Conservation (phyloP, 2,888 invertebrate species). For the Melanargia galathea region DNA sequence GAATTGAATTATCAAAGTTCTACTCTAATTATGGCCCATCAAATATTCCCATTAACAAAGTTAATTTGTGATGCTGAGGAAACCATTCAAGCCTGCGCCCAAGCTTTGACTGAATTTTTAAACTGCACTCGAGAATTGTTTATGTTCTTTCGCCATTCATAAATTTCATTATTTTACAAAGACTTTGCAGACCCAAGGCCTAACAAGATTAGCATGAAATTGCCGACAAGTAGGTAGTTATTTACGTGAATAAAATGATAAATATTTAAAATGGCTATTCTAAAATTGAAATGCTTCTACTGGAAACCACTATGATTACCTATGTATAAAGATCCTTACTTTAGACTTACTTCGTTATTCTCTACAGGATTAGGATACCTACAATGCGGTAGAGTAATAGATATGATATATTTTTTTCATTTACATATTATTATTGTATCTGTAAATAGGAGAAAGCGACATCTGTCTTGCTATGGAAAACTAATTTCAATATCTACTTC, state of each 20-base stretch:
- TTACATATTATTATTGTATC: too few species aligned
- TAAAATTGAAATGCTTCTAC: constrained; percentile 24
- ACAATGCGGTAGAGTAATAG: too few species aligned
- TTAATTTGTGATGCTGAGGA: constrained; percentile 16
- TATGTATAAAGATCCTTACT: not conserved
- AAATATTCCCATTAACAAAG: constrained; percentile 29
- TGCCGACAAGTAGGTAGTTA: constrained; percentile 22
- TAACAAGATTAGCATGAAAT: constrained; percentile 35
- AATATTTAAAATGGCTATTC: constrained; percentile 32
- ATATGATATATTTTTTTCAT: too few species aligned
- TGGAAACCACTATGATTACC: constrained; percentile 6
- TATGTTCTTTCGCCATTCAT: constrained; percentile 32
- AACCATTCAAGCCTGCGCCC: constrained; percentile 22
- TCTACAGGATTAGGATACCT: not conserved
- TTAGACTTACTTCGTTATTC: not conserved
- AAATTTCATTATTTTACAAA: constrained; percentile 36
- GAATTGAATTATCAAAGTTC: not conserved
- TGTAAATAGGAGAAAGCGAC: too few species aligned
- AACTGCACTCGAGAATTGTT: constrained; percentile 35
- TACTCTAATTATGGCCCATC: constrained; percentile 27
- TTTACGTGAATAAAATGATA: constrained; percentile 35
- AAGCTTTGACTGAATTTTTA: constrained; percentile 34
- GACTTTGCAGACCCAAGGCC: constrained; percentile 31
- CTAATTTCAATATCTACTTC: too few species aligned
- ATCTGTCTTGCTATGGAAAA: too few species aligned